These are phyloP conservation scores for Scleropages formosus DNA, from an alignment of 2,797 vertebrate species.

Conservation along the genomic window DNA sequence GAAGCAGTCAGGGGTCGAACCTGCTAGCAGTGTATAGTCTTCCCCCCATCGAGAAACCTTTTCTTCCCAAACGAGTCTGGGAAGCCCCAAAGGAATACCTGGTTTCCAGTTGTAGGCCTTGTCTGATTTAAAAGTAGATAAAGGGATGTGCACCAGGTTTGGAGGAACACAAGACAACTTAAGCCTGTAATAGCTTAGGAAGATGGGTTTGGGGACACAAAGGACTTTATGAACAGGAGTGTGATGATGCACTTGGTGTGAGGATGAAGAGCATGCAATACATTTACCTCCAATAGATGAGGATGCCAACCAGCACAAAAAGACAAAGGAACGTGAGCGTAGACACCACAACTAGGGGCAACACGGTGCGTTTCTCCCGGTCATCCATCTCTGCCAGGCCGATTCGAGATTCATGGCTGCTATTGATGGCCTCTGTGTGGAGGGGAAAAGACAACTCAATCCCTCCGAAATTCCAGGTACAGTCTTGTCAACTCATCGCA, in stretches of 20 bases:
- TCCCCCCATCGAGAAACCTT: background rate
- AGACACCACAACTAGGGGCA: conserved; percentile 92
- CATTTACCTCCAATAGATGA: conserved; percentile 96
- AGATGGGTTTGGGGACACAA: background rate
- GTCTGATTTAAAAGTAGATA: no score
- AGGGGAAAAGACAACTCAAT: conserved; percentile 55
- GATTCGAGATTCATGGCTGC: conserved; percentile 93
- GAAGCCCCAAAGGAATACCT: no score
- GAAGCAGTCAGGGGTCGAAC: background rate
- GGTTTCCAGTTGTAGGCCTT: no score
- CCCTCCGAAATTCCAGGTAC: no score
- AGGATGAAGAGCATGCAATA: background rate
- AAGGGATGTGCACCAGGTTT: no score
- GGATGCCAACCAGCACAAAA: conserved; percentile 86
- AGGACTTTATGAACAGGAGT: no score
- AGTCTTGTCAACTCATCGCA: no score
- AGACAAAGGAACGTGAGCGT: conserved; percentile 88
- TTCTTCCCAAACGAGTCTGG: no score
- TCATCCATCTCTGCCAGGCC: conserved; percentile 78
- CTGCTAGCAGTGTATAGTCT: background rate
- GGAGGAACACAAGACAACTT: no score
- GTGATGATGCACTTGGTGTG: background rate
- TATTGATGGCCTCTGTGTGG: conserved; percentile 90
- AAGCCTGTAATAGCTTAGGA: no score
- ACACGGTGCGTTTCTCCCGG: conserved; percentile 78